Base-by-base conservation (phyloP, 2,888 invertebrate species). In the Drosophila borealis region DNA sequence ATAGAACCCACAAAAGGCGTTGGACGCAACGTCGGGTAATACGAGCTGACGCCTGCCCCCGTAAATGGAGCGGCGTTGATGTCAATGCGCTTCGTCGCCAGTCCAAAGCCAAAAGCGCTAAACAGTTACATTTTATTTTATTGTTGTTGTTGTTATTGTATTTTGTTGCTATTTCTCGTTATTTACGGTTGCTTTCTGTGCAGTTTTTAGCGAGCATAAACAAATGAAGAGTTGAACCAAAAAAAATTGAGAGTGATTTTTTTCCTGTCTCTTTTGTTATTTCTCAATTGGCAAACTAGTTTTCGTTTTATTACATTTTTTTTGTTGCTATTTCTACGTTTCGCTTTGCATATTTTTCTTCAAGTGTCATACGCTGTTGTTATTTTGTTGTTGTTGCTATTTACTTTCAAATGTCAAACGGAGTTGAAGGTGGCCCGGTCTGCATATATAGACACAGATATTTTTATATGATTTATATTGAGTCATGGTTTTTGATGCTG, bases 361-460 rank as follows among this genome's bases (percentile, higher is more conserved):
- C 68, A 83, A 75, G 67, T 78, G 78, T 78, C 77, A 78, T 71
- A 78, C 69, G 73, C 33, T 1, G 60, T 48, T 39, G 54, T 54
- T 66, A 39, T 63, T 48, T 4, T 67, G 59, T 36, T 48, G 41
- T 50, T 36, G 49, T 48, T 53, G 67, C 54, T 66, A 73, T 55
- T 80, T 78, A 85, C 84, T 85, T 85, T 85, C 85, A 85, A 85
- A 85, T 88, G 85, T 81, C 85, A 85, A 82, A 69, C 53, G 73
- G 77, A 85, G 85, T 85, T 85, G 85, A 85, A 85, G 85, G 88
- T 85, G 80, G 83, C 70, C 83, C 84, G 49, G 77, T 76, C 76
- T 62, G 65, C 71, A 63, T 46, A 72, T 70, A 64, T 63, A 60
- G 64, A 50, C 50, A 51, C 42, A 61, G 36, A 55, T 63, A 70